These are phyloP conservation scores for Galerucella nymphaeae DNA, from an alignment of 2,888 invertebrate species.

Conservation along the genomic window DNA sequence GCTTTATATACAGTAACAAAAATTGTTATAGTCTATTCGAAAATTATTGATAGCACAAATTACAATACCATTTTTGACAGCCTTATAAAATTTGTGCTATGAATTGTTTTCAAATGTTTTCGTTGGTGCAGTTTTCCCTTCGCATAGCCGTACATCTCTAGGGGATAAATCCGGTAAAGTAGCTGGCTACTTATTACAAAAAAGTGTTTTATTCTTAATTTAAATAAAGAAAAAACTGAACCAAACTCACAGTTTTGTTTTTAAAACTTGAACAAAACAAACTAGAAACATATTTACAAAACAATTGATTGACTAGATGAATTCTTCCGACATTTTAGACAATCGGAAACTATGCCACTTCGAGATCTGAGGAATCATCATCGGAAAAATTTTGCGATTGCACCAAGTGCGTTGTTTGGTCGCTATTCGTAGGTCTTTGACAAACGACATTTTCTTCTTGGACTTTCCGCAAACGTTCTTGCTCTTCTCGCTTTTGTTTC, in stretches of 20 bases:
- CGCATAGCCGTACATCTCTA: too few relatives aligned
- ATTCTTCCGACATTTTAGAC: not conserved
- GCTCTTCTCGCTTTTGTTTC: constrained; percentile 91
- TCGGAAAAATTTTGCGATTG: constrained; percentile 69
- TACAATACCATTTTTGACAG: too few relatives aligned
- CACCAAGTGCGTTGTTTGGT: constrained; percentile 44
- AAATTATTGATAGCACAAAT: too few relatives aligned
- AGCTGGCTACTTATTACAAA: too few relatives aligned
- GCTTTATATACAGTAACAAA: constrained; percentile 29
- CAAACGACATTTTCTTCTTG: constrained; percentile 77
- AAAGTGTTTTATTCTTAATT: too few relatives aligned
- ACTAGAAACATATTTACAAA: constrained; percentile 35
- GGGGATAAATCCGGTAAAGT: too few relatives aligned
- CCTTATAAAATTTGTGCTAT: too few relatives aligned
- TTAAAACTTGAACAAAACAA: constrained; percentile 15
- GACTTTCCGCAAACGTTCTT: constrained; percentile 82
- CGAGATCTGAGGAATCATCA: constrained; percentile 83
- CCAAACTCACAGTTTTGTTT: not conserved
- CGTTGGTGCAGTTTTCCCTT: too few relatives aligned
- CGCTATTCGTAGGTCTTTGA: constrained; percentile 36
- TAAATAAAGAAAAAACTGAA: not conserved
- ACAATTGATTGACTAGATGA: constrained; percentile 34
- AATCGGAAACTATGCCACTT: constrained; percentile 75
- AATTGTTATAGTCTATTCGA: not conserved
- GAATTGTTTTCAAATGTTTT: too few relatives aligned